Conservation (phyloP, 2,797 vertebrate species). For the Sebastes vulpes region DNA sequence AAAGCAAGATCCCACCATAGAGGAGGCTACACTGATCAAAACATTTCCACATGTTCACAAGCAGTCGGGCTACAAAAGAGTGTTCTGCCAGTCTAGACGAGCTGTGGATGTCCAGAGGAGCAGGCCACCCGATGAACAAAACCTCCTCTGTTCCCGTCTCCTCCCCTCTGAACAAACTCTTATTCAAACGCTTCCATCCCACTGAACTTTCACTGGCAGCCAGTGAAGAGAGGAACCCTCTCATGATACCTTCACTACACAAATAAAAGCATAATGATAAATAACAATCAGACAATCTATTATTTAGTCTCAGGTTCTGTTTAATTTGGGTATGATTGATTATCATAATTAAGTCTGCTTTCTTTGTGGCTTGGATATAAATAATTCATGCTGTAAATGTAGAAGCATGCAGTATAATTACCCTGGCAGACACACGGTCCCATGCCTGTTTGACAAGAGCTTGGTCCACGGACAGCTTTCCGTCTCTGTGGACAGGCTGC, state of each 20-base stretch:
- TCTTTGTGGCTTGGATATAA: slow-evolving; percentile 8
- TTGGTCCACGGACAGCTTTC: slow-evolving; percentile 96
- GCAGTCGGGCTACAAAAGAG: slow-evolving; percentile 35
- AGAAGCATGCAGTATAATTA: slow-evolving; percentile 67
- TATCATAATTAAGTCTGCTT: slow-evolving; percentile 1
- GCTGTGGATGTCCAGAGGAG: slow-evolving; percentile 35
- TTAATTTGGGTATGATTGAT: slow-evolving; percentile 11
- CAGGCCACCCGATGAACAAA: slow-evolving; percentile 64
- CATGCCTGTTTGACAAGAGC: slow-evolving; percentile 95
- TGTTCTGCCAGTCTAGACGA: slow-evolving; percentile 44
- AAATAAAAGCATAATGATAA: neutral
- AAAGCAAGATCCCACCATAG: slow-evolving; percentile 12
- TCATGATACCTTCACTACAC: slow-evolving; percentile 12
- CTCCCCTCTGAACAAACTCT: slow-evolving; percentile 58
- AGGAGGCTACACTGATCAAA: slow-evolving; percentile 26
- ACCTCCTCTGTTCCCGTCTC: slow-evolving; percentile 65
- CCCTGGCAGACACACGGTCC: slow-evolving; percentile 93
- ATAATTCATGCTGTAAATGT: slow-evolving; percentile 21
- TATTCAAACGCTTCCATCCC: slow-evolving; percentile 45
- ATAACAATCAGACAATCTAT: neutral
- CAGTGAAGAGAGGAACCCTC: slow-evolving; percentile 31
- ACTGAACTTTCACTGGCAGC: slow-evolving; percentile 57
- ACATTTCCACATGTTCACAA: slow-evolving; percentile 54
- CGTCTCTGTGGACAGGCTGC: slow-evolving; percentile 91
- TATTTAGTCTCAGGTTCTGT: slow-evolving; percentile 8